Conservation (phyloP, 1,140 invertebrate genomes). For the Eurosta solidaginis region DNA sequence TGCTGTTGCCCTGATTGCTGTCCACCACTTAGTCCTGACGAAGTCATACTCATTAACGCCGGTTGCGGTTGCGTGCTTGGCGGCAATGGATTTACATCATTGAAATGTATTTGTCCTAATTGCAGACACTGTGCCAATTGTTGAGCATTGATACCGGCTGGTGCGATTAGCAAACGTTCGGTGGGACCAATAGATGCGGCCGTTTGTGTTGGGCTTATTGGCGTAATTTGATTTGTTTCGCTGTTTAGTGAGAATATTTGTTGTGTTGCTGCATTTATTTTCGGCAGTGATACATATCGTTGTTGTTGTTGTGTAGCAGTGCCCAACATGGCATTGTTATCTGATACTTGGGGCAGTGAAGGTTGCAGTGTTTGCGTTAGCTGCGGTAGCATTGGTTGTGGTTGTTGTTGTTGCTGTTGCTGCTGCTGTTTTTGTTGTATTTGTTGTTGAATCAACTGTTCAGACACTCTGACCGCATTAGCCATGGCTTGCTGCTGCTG, state of each 20-base stretch:
- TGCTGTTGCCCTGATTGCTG: slow-evolving; percentile 23
- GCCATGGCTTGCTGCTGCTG: slow-evolving; percentile 30
- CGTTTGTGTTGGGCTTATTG: slow-evolving; percentile 55
- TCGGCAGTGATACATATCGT: slow-evolving; percentile 55
- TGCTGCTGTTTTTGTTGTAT: slow-evolving; percentile 33
- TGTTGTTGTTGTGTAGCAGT: slow-evolving; percentile 36
- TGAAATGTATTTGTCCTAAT: slow-evolving; percentile 57
- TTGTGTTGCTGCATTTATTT: slow-evolving; percentile 54
- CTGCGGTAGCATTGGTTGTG: neutral
- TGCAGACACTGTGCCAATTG: slow-evolving; percentile 57
- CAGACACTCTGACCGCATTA: neutral
- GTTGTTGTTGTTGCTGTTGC: slow-evolving; percentile 34
- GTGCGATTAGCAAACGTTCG: slow-evolving; percentile 55
- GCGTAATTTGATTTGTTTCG: slow-evolving; percentile 57
- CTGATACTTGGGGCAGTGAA: no score
- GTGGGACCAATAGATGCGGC: slow-evolving; percentile 54
- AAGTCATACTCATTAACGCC: slow-evolving; percentile 3
- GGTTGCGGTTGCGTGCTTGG: slow-evolving; percentile 32
- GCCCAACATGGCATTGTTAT: neutral
- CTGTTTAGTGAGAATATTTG: slow-evolving; percentile 58
- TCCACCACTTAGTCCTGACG: neutral
- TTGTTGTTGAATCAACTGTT: slow-evolving; percentile 9
- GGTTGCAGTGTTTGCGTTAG: slow-evolving; percentile 26
- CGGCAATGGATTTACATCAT: slow-evolving; percentile 53
- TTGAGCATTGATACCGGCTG: slow-evolving; percentile 57